phyloP scores from a whole-genome alignment of 2,888 invertebrate genomes.

The Morpho deidamia region DNA sequence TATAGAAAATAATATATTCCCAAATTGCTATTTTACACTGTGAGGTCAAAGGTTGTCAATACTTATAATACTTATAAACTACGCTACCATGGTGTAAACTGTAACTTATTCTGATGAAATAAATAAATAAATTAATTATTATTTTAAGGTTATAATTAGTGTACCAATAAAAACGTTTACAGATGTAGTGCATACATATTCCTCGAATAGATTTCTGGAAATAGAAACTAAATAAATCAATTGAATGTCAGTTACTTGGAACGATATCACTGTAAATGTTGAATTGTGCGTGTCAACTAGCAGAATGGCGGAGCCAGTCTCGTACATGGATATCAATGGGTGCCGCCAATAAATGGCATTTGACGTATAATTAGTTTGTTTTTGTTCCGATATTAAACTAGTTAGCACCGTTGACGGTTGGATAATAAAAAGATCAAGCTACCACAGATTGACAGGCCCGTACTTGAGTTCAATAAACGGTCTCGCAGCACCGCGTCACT shows the following conservation, averaged over 20 bases:
- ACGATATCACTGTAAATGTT: background rate
- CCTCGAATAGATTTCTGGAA: background rate
- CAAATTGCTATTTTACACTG: too few relatives aligned
- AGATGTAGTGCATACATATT: too few relatives aligned
- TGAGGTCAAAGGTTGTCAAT: too few relatives aligned
- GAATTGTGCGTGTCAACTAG: background rate
- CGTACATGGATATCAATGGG: conserved; percentile 12
- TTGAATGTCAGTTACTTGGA: conserved; percentile 7
- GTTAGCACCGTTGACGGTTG: conserved; percentile 35
- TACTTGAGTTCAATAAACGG: conserved; percentile 38
- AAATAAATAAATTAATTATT: too few relatives aligned
- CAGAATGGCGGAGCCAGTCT: conserved; percentile 5
- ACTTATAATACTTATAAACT: too few relatives aligned
- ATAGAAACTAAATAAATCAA: conserved; percentile 6
- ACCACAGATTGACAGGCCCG: conserved; percentile 42
- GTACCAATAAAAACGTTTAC: too few relatives aligned
- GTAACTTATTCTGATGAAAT: too few relatives aligned
- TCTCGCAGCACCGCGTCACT: conserved; percentile 35
- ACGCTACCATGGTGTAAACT: too few relatives aligned
- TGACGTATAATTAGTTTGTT: conserved; percentile 26
- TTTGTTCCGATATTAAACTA: conserved; percentile 30
- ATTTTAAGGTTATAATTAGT: too few relatives aligned
- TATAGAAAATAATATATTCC: too few relatives aligned
- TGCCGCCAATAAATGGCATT: conserved; percentile 24
- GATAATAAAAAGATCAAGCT: conserved; percentile 51